Evolutionary conservation across 2,113 vertebrate species (phyloP), one percentile per base, ranked within the genome.

Genomic region (Caloenas nicobarica): DNA sequence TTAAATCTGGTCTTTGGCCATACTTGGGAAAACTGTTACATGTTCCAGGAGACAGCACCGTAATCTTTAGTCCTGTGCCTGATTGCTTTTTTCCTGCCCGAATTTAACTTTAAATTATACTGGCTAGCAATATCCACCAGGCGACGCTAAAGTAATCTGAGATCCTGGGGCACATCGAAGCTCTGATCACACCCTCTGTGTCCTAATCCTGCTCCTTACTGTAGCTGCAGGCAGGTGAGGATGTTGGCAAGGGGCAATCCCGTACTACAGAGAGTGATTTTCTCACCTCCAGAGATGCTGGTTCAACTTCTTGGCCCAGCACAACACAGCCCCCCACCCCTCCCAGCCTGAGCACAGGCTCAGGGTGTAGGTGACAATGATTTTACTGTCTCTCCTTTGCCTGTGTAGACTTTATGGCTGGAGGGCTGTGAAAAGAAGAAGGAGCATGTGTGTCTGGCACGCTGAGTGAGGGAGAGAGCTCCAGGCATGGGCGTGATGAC

Each of bases 71-170:
- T 36, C 9, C 33, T 38, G n/a, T 24, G 44, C 14, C 22, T 46
- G 17, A 9, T 80, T 7, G 61, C 38, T 79, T 74, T 86, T 71
- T 73, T 50, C 57, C 50, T 69, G 18, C 24, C 34, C 48, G 65
- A 68, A 70, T 26, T 42, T 46, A 62, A 46, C 17, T 89, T 94
- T n/a, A 36, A 58, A 54, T 68, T 25, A 78, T 78, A 66, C 60
- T 90, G 79, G n/a, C 95, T 86, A 77, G 34, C 44, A 92, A 29
- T 36, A 90, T 86, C 95, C 96, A 92, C 88, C 93, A 96, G 96
- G 95, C 46, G 95, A 94, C 93, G 92, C 91, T 96, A 86, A 89
- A 93, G 92, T 68, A 93, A 96, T 78, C 95, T 40, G 72, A 93
- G 92, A 96, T 72, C 24, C 31, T 38, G 73, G 81, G 89, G 62